Percentiles rank a stretch among this genome's conserved stretches.
These are phyloP conservation scores for Carettochelys insculpta DNA, from an alignment of 2,113 vertebrate genomes.

Conservation along the genomic window DNA sequence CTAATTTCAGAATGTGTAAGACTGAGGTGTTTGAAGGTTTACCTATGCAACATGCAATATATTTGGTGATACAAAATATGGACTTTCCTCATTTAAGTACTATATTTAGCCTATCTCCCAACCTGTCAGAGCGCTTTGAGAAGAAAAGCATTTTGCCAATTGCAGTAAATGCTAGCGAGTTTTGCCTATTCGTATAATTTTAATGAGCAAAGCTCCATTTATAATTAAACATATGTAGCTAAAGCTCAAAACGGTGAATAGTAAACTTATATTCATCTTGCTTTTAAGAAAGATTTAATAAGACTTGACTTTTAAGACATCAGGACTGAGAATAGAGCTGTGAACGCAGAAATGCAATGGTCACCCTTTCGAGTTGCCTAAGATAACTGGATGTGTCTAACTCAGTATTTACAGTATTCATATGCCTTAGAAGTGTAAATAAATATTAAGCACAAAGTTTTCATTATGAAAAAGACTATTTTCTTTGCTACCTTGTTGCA, in stretches of 20 bases:
- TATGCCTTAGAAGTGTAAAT: neutral
- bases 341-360: neutral
- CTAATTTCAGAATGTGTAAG: constrained; percentile 50
- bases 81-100: constrained; percentile 46
- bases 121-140: constrained; percentile 33
- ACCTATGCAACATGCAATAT: constrained; percentile 17
- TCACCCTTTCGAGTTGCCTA: constrained; percentile 4
- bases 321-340: neutral
- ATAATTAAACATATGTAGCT: constrained; percentile 48
- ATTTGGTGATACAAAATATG: constrained; percentile 48
- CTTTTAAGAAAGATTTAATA: neutral
- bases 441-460: neutral
- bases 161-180: constrained; percentile 52
- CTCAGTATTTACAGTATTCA: neutral
- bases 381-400: neutral
- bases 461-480: neutral
- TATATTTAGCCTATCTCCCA: constrained; percentile 40
- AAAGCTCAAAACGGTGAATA: neutral
- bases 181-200: constrained; percentile 44
- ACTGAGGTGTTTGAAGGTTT: constrained; percentile 40
- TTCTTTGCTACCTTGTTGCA: neutral
- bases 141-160: constrained; percentile 50
- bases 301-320: rapidly evolving
- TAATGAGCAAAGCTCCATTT: constrained; percentile 25
- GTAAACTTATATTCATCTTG: constrained; percentile 18